A percentile compares a stretch with the other conserved stretches of the same genome.
Conservation (phyloP, 2,113 vertebrate genomes). For the Hydrolagus affinis region DNA sequence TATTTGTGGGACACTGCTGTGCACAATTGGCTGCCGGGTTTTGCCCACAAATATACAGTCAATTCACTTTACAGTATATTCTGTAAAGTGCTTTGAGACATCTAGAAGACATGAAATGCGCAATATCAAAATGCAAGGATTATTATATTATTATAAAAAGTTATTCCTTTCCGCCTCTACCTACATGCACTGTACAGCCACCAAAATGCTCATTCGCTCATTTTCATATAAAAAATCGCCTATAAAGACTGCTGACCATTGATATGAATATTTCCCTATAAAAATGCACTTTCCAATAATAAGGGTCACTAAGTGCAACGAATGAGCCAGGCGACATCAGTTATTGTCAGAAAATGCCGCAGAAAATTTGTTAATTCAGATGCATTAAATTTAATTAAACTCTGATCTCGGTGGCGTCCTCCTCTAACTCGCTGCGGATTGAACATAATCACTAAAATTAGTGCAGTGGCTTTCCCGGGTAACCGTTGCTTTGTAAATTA, state of each 20-base stretch:
- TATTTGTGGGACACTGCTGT: too few species aligned
- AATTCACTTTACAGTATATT: too few species aligned
- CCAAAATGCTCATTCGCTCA: background rate
- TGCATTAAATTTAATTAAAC: constrained; percentile 31
- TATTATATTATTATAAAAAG: too few species aligned
- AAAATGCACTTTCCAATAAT: background rate
- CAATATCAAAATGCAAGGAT: too few species aligned
- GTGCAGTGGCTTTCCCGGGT: constrained; percentile 30
- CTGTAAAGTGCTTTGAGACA: too few species aligned
- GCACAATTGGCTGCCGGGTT: too few species aligned
- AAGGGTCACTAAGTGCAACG: constrained; percentile 26
- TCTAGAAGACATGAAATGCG: too few species aligned
- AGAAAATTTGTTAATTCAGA: constrained; percentile 25
- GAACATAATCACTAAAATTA: constrained; percentile 7
- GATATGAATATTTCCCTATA: constrained; percentile 18
- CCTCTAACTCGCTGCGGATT: constrained; percentile 11
- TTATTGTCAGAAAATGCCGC: constrained; percentile 9
- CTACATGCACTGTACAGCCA: background rate
- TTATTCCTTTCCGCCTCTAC: too few species aligned
- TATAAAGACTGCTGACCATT: background rate
- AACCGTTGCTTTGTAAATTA: constrained; percentile 65
- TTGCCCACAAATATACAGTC: too few species aligned
- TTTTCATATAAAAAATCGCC: background rate
- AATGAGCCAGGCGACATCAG: background rate
- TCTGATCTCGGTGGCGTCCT: constrained; percentile 9